Percentiles rank a stretch among this genome's conserved stretches.
phyloP scores from a whole-genome alignment of 2,888 invertebrate genomes.

The Sturmia bella region DNA sequence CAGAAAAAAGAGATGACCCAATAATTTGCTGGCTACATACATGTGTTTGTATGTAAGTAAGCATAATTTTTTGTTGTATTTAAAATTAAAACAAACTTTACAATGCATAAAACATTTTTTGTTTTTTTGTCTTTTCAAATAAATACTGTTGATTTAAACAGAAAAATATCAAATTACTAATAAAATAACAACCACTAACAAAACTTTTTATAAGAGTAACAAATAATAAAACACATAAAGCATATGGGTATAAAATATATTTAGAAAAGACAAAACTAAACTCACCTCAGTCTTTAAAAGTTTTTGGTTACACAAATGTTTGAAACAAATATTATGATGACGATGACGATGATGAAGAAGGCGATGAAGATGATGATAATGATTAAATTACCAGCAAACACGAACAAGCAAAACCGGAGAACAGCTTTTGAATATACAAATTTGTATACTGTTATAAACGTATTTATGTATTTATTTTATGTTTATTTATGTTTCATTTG shows the following conservation, averaged over 20 bases:
- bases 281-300: slow-evolving; percentile 70
- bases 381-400: slow-evolving; percentile 56
- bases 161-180: slow-evolving; percentile 70
- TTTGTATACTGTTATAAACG: slow-evolving; percentile 53
- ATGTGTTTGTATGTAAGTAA: not conserved
- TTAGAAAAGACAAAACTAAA: slow-evolving; percentile 26
- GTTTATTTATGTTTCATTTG: slow-evolving; percentile 21
- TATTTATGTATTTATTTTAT: slow-evolving; percentile 36
- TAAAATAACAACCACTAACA: slow-evolving; percentile 49
- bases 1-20: slow-evolving; percentile 58
- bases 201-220: slow-evolving; percentile 21
- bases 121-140: slow-evolving; percentile 13
- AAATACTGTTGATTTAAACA: slow-evolving; percentile 65
- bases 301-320: slow-evolving; percentile 68
- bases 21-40: slow-evolving; percentile 46
- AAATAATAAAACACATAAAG: slow-evolving; percentile 50
- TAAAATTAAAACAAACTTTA: slow-evolving; percentile 39
- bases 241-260: slow-evolving; percentile 19
- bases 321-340: slow-evolving; percentile 44
- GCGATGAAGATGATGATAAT: slow-evolving; percentile 29
- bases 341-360: not conserved
- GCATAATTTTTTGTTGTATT: slow-evolving; percentile 35
- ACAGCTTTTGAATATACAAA: slow-evolving; percentile 1
- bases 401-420: slow-evolving; percentile 22
- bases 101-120: slow-evolving; percentile 8